phyloP scores from a whole-genome alignment of 2,113 vertebrate species.

The Columbina picui region DNA sequence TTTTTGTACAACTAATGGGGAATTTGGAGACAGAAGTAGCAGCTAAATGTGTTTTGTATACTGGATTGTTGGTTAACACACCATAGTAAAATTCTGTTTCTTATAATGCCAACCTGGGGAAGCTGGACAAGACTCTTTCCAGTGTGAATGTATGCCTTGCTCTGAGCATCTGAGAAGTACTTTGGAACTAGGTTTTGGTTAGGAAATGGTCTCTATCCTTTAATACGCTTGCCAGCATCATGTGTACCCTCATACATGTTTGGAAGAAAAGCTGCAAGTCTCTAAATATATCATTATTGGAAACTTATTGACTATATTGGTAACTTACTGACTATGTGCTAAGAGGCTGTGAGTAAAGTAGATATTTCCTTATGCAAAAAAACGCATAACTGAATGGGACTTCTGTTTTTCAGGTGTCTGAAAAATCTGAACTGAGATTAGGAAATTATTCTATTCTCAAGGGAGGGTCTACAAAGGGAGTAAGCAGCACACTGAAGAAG shows the following conservation, averaged over 20 bases:
- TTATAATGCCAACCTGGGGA: neutral
- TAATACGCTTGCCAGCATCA: neutral
- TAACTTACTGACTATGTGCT: neutral
- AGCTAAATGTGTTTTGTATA: neutral
- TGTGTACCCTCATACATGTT: neutral
- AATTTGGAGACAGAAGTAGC: neutral
- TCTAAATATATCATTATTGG: neutral
- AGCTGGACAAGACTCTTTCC: neutral
- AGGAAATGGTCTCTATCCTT: neutral
- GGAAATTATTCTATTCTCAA: neutral
- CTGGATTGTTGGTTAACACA: neutral
- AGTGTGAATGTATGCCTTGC: neutral
- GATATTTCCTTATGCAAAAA: neutral
- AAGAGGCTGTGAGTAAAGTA: neutral
- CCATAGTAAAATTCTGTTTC: neutral
- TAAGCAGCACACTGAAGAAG: neutral
- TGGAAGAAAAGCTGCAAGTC: neutral
- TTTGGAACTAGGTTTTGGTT: neutral
- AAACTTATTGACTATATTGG: neutral
- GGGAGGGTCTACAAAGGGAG: neutral
- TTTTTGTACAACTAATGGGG: neutral
- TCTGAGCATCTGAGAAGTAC: neutral
- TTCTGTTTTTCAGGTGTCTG: neutral
- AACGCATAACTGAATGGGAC: neutral
- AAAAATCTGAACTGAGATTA: neutral